Evolutionary conservation across 1,140 invertebrate species (phyloP), one percentile per base, ranked within the genome.

Genomic region (Eueides isabella): DNA sequence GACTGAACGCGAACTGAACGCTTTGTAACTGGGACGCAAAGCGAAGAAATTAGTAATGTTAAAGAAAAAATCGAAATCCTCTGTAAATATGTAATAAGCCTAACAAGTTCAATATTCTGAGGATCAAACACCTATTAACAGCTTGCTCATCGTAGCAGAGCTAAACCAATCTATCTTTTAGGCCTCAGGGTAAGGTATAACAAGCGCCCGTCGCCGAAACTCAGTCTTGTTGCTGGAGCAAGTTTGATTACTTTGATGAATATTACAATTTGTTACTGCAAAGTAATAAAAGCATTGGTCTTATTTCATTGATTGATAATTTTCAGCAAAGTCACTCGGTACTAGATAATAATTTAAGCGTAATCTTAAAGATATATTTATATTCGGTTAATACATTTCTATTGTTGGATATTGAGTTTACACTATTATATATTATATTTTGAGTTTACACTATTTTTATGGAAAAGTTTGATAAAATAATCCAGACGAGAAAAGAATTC

Each of bases 101-200:
- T 55, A 55, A 55, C 48, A 26, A 55, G 19, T 55, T 55, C 23
- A 55, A 23, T 12, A 26, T 55, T 55, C 48, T 55, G 48, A 55
- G 19, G 48, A 11, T 55, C 19, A 55, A 55, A 55, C 23, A 55
- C 26, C 48, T 9, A 55, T 55, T 55, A 55, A 55, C 48, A 55
- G 48, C 48, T 55, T 55, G 48, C 23, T 55, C 48, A 26, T 55
- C 48, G 48, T 55, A 55, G 48, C 48, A 55, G 48, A 55, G 48
- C 23, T 55, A 55, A 55, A 55, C 48, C 48, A 55, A 55, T 55
- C 48, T 55, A 55, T 55, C 48, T 55, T 55, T 55, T 55, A 55
- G 48, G 48, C 48, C 48, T 55, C 48, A 55, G 48, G 48, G 48
- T 23, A 55, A 55, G 19, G 48, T n/a, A 38, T 12, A 55, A 55